Conservation (phyloP, 2,797 vertebrate genomes). For the Alcedo quadribrachys region DNA sequence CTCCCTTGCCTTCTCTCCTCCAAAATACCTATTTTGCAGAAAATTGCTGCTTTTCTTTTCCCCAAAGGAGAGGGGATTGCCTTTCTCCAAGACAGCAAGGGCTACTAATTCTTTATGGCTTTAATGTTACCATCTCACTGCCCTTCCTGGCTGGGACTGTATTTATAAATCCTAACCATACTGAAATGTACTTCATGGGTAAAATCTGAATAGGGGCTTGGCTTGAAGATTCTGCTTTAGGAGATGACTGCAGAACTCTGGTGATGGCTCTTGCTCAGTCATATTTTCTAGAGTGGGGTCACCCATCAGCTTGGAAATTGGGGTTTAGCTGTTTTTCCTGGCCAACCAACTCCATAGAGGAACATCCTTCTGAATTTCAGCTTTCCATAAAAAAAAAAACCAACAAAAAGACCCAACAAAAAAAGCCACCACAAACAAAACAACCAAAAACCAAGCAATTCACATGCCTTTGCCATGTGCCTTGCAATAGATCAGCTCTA, state of each 20-base stretch:
- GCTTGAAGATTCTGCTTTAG: neutral
- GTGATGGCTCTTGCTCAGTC: neutral
- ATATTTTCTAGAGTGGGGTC: neutral
- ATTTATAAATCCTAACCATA: neutral
- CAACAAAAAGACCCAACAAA: neutral
- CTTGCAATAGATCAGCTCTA: neutral
- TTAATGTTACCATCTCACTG: constrained; percentile 7
- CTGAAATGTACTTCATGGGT: neutral
- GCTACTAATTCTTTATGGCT: neutral
- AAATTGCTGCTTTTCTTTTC: constrained; percentile 24
- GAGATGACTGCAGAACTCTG: neutral
- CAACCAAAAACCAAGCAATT: neutral
- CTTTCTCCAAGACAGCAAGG: neutral
- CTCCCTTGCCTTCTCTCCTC: constrained; percentile 26
- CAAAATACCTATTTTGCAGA: constrained; percentile 55
- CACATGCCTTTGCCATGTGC: neutral
- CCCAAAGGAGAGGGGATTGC: neutral
- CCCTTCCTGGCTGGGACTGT: neutral
- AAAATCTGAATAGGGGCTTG: neutral
- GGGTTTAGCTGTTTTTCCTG: neutral
- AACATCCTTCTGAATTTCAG: neutral
- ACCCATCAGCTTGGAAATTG: neutral
- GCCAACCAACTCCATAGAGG: neutral
- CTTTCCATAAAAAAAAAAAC: constrained; percentile 5
- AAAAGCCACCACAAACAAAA: no score